Evolutionary conservation across 2,888 invertebrate genomes (phyloP).

Genomic region (Proisotoma minuta): DNA sequence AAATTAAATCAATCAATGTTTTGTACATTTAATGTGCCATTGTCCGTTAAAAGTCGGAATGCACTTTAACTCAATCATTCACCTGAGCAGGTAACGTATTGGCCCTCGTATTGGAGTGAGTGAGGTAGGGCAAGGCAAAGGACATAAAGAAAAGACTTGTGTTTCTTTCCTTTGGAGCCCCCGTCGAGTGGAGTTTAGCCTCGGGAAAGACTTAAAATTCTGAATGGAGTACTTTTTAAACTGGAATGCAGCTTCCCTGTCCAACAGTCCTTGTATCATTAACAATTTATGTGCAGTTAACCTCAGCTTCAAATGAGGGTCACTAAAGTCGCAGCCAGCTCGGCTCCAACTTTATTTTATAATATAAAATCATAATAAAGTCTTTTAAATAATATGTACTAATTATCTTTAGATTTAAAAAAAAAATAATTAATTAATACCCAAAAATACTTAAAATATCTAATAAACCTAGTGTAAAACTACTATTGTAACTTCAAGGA

Average conservation of each 20-base stretch:
- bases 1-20: too few species aligned
- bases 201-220: conserved; percentile 33
- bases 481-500: not conserved
- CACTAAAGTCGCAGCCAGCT: not conserved
- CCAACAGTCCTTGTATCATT: not conserved
- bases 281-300: not conserved
- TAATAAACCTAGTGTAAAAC: too few species aligned
- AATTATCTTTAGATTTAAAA: not conserved
- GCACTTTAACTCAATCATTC: conserved; percentile 29
- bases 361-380: not conserved
- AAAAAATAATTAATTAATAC: not conserved
- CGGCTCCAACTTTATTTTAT: not conserved
- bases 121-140: conserved; percentile 39
- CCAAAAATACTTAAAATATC: too few species aligned
- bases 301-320: not conserved
- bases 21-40: too few species aligned
- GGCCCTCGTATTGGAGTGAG: conserved; percentile 12
- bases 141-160: conserved; percentile 5
- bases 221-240: conserved; percentile 23
- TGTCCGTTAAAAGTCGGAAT: conserved; percentile 8
- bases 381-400: not conserved
- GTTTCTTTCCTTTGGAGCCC: conserved; percentile 24
- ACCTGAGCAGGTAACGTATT: conserved; percentile 27
- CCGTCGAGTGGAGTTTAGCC: conserved; percentile 37
- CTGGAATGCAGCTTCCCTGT: not conserved